These are phyloP conservation scores for Sterna hirundo DNA, from an alignment of 2,113 vertebrate species.

Conservation along the genomic window DNA sequence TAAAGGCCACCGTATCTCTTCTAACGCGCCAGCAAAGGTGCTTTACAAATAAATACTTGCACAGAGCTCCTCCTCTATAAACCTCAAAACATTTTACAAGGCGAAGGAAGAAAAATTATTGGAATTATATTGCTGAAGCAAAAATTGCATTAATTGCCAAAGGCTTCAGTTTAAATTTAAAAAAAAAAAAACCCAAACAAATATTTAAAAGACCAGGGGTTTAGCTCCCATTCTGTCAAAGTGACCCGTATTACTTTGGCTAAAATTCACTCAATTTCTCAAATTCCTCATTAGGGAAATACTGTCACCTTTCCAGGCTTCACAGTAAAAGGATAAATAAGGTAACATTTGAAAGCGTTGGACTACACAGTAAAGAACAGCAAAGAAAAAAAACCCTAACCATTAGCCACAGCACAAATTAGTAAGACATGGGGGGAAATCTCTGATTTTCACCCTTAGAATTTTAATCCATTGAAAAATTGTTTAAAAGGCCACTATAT, in stretches of 20 bases:
- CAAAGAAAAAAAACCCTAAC: not conserved
- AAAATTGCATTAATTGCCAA: not conserved
- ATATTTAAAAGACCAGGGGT: not conserved
- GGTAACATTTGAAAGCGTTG: not conserved
- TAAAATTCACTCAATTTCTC: not conserved
- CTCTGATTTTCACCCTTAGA: not conserved
- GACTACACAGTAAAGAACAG: not conserved
- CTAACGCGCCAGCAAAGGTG: too few species aligned
- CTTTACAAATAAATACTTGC: not conserved
- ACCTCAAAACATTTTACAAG: not conserved
- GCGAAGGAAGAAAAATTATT: not conserved
- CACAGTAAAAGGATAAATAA: not conserved
- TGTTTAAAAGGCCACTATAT: not conserved
- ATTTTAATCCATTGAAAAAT: not conserved
- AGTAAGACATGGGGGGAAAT: not conserved
- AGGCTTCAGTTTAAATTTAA: not conserved
- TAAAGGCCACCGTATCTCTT: not conserved
- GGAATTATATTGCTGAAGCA: not conserved
- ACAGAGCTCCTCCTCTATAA: not conserved
- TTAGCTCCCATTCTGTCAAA: not conserved
- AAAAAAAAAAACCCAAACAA: not conserved
- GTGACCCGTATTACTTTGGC: fast-evolving
- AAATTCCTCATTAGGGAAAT: not conserved
- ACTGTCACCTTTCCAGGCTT: not conserved
- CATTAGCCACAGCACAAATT: not conserved